Evolutionary conservation across 2,797 vertebrate genomes (phyloP).

Genomic region (Gymnoscopelus microlampas): DNA sequence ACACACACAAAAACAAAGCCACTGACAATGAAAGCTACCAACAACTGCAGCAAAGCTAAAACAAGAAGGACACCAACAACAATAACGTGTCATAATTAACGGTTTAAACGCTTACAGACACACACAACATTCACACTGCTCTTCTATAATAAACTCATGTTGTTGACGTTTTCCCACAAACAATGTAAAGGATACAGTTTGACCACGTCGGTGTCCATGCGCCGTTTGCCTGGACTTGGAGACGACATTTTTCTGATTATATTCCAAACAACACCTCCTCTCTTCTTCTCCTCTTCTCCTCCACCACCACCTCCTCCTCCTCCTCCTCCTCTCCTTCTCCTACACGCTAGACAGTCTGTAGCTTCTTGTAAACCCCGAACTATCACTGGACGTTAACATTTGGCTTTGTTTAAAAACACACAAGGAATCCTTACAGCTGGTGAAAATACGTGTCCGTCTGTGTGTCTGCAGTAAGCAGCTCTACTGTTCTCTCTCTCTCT

Average conservation of each 20-base stretch:
- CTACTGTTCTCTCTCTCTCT: conserved; percentile 60
- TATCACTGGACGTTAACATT: conserved; percentile 82
- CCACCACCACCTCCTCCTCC: too few relatives aligned
- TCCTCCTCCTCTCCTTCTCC: conserved; percentile 24
- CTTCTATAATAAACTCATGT: conserved; percentile 14
- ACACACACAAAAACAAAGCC: too few relatives aligned
- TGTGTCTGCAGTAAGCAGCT: conserved; percentile 36
- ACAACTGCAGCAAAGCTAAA: too few relatives aligned
- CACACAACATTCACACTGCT: too few relatives aligned
- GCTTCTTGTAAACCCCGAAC: conserved; percentile 55
- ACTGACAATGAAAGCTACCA: too few relatives aligned
- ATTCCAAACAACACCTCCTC: too few relatives aligned
- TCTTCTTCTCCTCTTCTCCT: too few relatives aligned
- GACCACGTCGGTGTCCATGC: conserved; percentile 98
- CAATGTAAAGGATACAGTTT: conserved; percentile 93
- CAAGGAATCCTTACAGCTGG: too few relatives aligned
- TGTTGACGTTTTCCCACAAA: conserved; percentile 50
- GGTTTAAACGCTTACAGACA: too few relatives aligned
- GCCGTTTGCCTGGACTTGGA: conserved; percentile 96
- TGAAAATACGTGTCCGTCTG: not conserved
- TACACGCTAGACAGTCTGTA: conserved; percentile 76
- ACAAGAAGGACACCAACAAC: too few relatives aligned
- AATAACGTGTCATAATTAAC: too few relatives aligned
- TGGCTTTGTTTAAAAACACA: conserved; percentile 45
- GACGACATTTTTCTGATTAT: conserved; percentile 87